Evolutionary conservation across 1,140 invertebrate species (phyloP).

Genomic region (Ostrea edulis): DNA sequence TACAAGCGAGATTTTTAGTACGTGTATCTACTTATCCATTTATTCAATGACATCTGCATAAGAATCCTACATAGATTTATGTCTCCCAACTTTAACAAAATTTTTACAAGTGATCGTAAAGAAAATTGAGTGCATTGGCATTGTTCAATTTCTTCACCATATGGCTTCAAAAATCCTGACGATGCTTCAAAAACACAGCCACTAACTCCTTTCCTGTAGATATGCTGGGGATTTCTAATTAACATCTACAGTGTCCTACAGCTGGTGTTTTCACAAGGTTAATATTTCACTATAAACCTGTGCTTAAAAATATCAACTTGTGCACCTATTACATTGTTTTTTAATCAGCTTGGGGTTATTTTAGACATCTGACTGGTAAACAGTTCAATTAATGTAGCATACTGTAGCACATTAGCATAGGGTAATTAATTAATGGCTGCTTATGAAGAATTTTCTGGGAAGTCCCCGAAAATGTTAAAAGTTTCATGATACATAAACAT

Average conservation of each 20-base stretch:
- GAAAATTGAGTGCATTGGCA: neutral
- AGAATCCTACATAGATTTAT: too few species aligned
- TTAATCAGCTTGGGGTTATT: neutral
- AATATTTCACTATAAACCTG: neutral
- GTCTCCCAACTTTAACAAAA: too few species aligned
- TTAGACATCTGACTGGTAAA: neutral
- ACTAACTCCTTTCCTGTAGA: neutral
- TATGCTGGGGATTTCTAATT: conserved; percentile 11
- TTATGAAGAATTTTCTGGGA: neutral
- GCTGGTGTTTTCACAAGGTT: conserved; percentile 2
- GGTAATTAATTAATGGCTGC: conserved; percentile 8
- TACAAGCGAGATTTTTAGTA: too few species aligned
- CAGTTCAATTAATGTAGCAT: conserved; percentile 28
- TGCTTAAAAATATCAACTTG: conserved; percentile 1
- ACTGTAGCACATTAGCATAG: neutral
- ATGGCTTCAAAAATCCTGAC: neutral
- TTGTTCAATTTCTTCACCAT: neutral
- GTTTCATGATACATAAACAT: neutral
- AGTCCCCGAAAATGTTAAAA: neutral
- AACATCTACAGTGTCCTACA: conserved; percentile 2
- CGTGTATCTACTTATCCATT: too few species aligned
- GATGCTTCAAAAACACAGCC: conserved; percentile 21
- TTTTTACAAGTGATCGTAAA: too few species aligned
- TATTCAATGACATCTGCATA: too few species aligned
- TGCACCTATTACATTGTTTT: neutral